Percentiles rank a stretch among this genome's conserved stretches.
Evolutionary conservation across 2,797 vertebrate genomes (phyloP).

Genomic region (Diglossa cyanea): DNA sequence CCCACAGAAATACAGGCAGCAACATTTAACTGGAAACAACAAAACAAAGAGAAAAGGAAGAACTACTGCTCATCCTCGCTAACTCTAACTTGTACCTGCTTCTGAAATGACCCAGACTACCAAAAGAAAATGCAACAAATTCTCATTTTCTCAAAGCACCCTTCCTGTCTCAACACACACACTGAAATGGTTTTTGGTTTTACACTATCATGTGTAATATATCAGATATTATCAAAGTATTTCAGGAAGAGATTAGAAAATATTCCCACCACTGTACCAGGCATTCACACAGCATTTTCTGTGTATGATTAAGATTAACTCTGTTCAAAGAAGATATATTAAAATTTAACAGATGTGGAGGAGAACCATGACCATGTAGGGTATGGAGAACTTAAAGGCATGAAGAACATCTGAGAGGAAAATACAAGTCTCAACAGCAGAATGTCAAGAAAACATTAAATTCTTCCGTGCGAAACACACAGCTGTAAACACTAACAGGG

Average conservation of each 20-base stretch:
- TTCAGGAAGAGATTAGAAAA: slow-evolving; percentile 3
- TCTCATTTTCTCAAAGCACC: not conserved
- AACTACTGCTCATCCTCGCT: not conserved
- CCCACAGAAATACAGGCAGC: not conserved
- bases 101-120: not conserved
- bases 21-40: not conserved
- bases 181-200: not conserved
- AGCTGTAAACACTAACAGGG: slow-evolving; percentile 4
- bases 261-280: not conserved
- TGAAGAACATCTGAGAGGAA: slow-evolving; percentile 3
- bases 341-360: not conserved
- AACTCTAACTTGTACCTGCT: not conserved
- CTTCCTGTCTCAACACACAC: not conserved
- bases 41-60: not conserved
- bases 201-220: not conserved
- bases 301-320: not conserved
- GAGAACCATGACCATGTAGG: not conserved
- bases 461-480: not conserved
- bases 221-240: not conserved
- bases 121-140: not conserved
- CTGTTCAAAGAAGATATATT: slow-evolving; percentile 1
- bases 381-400: not conserved
- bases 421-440: slow-evolving; percentile 4
- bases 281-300: not conserved
- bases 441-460: slow-evolving; percentile 1